A percentile compares a stretch with the other conserved stretches of the same genome.
These are phyloP conservation scores for Megaustenia siamemsis DNA, from an alignment of 2,888 invertebrate species.

Conservation along the genomic window DNA sequence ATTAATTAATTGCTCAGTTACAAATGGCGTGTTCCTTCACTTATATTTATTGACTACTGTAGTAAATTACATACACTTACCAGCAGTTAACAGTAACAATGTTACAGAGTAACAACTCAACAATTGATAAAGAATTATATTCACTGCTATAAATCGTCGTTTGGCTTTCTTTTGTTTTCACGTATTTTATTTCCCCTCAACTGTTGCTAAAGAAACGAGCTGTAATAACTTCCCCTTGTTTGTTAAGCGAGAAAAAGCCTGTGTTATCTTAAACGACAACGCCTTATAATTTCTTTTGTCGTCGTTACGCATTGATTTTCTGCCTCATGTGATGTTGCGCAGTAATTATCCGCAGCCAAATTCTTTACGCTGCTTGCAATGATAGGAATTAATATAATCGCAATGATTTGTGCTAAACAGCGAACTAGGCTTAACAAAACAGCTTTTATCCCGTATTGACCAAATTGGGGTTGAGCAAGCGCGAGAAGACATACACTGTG, in stretches of 20 bases:
- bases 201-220: neutral
- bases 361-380: conserved; percentile 18
- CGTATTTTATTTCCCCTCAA: too few species aligned
- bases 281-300: conserved; percentile 29
- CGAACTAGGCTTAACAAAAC: conserved; percentile 21
- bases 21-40: too few species aligned
- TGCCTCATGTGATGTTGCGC: neutral
- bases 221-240: conserved; percentile 25
- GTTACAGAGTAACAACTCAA: neutral
- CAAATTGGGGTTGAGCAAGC: neutral
- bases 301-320: conserved; percentile 33
- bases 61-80: neutral
- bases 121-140: neutral
- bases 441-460: conserved; percentile 33
- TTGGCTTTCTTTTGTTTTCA: neutral
- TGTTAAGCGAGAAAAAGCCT: neutral
- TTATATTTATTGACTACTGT: neutral
- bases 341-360: conserved; percentile 22
- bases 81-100: neutral
- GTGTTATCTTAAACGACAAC: conserved; percentile 26
- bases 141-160: neutral
- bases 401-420: conserved; percentile 39
- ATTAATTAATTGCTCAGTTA: too few species aligned
- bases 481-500: neutral
- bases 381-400: conserved; percentile 37